These are phyloP conservation scores for Drosophila kikkawai DNA, from an alignment of 1,140 invertebrate species.

Conservation along the genomic window DNA sequence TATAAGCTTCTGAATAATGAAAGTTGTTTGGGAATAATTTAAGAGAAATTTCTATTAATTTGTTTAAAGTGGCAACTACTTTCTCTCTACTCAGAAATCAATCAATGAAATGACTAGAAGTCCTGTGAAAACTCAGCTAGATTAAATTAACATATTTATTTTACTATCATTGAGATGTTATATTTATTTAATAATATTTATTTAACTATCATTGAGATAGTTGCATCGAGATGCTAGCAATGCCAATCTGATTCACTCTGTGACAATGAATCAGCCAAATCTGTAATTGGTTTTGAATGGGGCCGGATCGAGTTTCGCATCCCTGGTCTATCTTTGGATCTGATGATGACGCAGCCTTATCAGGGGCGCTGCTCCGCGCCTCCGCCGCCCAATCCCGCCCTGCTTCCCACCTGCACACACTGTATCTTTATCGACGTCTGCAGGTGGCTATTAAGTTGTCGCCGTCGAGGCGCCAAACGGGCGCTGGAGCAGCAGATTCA, in stretches of 20 bases:
- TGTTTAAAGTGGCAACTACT: neutral
- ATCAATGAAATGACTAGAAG: neutral
- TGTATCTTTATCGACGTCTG: constrained; percentile 60
- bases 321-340: constrained; percentile 44
- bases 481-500: constrained; percentile 63
- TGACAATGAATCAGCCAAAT: constrained; percentile 34
- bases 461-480: constrained; percentile 71
- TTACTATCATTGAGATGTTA: neutral
- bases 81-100: too few relatives aligned
- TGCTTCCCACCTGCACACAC: constrained; percentile 22
- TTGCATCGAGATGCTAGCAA: constrained; percentile 2
- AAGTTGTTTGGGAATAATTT: neutral
- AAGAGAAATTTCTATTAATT: too few relatives aligned
- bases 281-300: constrained; percentile 29
- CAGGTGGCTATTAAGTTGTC: constrained; percentile 79
- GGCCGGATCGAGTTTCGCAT: constrained; percentile 34
- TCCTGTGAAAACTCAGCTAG: neutral
- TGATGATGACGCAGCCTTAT: constrained; percentile 50
- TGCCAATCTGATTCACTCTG: constrained; percentile 17
- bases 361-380: constrained; percentile 23
- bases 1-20: neutral
- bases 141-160: neutral
- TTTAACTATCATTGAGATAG: neutral
- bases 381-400: constrained; percentile 5
- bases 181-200: neutral